A percentile compares a stretch with the other conserved stretches of the same genome.
Conservation (phyloP, 2,797 vertebrate species). For the Hydrolagus colliei region DNA sequence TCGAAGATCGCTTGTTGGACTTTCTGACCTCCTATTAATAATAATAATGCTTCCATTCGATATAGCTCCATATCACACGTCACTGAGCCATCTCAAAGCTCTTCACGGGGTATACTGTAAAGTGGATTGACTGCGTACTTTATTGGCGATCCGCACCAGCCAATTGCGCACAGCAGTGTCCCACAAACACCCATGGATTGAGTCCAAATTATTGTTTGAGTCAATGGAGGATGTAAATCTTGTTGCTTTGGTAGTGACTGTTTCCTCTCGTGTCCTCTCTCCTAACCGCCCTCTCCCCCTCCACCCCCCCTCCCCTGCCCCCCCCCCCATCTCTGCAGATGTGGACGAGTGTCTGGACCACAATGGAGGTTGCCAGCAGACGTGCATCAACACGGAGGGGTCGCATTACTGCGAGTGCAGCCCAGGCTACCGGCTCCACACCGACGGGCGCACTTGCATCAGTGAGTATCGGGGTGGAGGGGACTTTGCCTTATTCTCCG, state of each 20-base stretch:
- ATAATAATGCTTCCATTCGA: no score
- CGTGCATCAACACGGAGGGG: conserved; percentile 80
- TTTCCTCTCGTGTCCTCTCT: not conserved
- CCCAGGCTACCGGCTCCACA: conserved; percentile 72
- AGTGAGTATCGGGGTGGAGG: conserved; percentile 54
- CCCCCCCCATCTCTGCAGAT: conserved; percentile 54
- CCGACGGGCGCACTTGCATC: conserved; percentile 83
- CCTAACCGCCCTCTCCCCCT: not conserved
- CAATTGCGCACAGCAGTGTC: no score
- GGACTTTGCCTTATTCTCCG: not conserved
- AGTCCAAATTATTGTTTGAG: no score
- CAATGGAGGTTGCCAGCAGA: conserved; percentile 92
- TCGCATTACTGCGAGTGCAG: conserved; percentile 82
- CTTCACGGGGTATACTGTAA: no score
- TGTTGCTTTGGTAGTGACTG: not conserved
- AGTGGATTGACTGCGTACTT: no score
- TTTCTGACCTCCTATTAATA: no score
- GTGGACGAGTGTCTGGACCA: conserved; percentile 83
- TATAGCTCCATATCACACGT: no score
- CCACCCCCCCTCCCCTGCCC: conserved; percentile 26
- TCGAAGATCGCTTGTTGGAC: no score
- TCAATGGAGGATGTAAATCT: no score
- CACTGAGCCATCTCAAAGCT: no score
- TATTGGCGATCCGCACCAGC: no score
- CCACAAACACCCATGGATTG: no score